phyloP scores from a whole-genome alignment of 2,797 vertebrate species.

The Calcarius lapponicus region DNA sequence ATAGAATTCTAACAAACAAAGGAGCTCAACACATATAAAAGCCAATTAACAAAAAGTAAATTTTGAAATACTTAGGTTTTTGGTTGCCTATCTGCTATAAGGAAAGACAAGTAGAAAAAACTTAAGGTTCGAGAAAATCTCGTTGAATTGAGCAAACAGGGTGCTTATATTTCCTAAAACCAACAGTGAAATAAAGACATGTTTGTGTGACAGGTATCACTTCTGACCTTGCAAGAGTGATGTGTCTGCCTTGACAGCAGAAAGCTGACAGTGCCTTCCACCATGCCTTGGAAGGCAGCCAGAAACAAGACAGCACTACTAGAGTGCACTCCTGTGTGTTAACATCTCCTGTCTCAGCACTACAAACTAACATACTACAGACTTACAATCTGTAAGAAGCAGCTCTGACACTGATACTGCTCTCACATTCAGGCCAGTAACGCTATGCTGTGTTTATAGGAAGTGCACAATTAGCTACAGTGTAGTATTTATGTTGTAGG shows the following conservation, averaged over 20 bases:
- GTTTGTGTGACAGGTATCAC: background rate
- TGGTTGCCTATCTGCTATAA: background rate
- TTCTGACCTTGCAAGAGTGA: background rate
- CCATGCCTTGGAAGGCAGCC: background rate
- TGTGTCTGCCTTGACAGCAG: background rate
- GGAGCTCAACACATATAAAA: background rate
- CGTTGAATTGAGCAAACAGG: background rate
- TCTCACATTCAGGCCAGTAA: background rate
- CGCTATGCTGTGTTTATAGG: background rate
- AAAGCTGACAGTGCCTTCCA: background rate
- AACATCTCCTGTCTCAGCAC: background rate
- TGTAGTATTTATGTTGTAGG: background rate
- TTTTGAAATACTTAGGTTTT: background rate
- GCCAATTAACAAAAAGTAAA: background rate
- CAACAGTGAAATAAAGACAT: background rate
- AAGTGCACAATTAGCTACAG: background rate
- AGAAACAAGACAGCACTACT: background rate
- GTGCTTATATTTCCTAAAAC: background rate
- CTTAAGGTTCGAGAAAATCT: background rate
- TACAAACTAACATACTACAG: accelerated
- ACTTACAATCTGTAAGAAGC: background rate
- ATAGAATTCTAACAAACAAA: background rate
- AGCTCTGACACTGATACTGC: background rate
- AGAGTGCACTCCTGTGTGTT: background rate
- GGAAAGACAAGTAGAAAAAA: background rate